Percentiles rank a stretch among this genome's conserved stretches.
These are phyloP conservation scores for Xylocopa sonorina DNA, from an alignment of 1,140 invertebrate species.

Conservation along the genomic window DNA sequence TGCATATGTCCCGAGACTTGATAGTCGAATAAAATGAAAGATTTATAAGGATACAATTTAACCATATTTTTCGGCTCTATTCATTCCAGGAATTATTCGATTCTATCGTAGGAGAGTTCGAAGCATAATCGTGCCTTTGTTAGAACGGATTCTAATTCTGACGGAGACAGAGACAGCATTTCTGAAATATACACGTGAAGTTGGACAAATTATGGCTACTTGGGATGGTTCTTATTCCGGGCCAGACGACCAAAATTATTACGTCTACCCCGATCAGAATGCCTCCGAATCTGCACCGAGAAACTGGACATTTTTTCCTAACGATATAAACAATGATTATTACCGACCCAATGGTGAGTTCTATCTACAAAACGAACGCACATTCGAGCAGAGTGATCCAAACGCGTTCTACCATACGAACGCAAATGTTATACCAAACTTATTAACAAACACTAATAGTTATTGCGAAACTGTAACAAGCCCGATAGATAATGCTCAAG, in stretches of 20 bases:
- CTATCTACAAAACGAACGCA: conserved; percentile 51
- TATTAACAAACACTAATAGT: conserved; percentile 4
- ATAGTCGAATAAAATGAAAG: background rate
- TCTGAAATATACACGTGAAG: background rate
- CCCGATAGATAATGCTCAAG: background rate
- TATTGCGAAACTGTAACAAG: conserved; percentile 44
- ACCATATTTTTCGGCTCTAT: conserved; percentile 13
- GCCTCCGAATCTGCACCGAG: conserved; percentile 17
- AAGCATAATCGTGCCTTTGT: background rate
- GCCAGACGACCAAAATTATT: conserved; percentile 71
- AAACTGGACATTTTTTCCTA: conserved; percentile 8
- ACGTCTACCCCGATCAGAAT: conserved; percentile 64
- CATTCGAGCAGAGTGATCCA: conserved; percentile 38
- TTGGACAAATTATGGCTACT: conserved; percentile 72
- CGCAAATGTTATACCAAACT: conserved; percentile 35
- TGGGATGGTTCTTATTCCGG: conserved; percentile 78
- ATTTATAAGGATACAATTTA: background rate
- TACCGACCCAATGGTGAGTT: conserved; percentile 31
- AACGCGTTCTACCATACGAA: conserved; percentile 49
- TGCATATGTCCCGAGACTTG: background rate
- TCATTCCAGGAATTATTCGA: background rate
- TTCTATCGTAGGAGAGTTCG: background rate
- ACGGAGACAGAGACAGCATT: background rate
- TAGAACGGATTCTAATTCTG: background rate
- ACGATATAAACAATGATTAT: conserved; percentile 49